Evolutionary conservation across 30 jellyfish, hydroid and myxozoan genomes (phyloP), one percentile per base, ranked within the genome.

Genomic region (Aurelia aurita): DNA sequence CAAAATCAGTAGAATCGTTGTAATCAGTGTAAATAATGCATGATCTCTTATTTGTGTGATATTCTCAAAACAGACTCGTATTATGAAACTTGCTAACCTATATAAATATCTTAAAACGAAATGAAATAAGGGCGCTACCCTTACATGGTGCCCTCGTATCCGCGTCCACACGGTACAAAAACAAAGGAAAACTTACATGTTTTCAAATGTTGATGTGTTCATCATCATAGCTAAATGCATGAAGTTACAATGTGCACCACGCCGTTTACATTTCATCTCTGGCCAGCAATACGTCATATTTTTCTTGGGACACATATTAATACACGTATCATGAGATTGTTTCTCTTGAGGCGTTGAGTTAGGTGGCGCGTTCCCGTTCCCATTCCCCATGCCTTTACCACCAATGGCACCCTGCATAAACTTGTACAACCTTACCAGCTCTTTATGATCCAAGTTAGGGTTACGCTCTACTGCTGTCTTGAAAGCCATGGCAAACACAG

Each of bases 281-380:
- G 91, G 23, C 91, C 91, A 81, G 66, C 91, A 81, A 45, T 28
- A 81, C 13, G 79, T 68, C 58, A 49, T 34, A 25, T 81, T 81
- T 34, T 21, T n/a, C 45, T 32, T 54, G 28, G 74, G 51, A 15
- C 91, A 81, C 85, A 67, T 27, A 13, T 29, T 9, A 0, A 81
- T 46, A 49, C 90, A 80, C 8, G 31, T 19, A 15, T 18, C 58
- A 22, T 25, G 60, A 26, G 51, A 10, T 12, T 43, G 61, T 32
- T 39, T 39, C 2, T 39, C 51, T 39, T 39, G 15, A 4, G 51
- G 51, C 51, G 7, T 39, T 39, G 51, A 39, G 51, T 7, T 4
- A 39, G 51, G 51, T 1, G 51, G 15, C 0, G 34, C 44, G 68
- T 14, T n/a, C 58, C 72, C 83, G 7, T 71, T 73, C 59, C 51